Evolutionary conservation across 2,797 vertebrate species (phyloP).

Genomic region (Peromyscus melanophrys): DNA sequence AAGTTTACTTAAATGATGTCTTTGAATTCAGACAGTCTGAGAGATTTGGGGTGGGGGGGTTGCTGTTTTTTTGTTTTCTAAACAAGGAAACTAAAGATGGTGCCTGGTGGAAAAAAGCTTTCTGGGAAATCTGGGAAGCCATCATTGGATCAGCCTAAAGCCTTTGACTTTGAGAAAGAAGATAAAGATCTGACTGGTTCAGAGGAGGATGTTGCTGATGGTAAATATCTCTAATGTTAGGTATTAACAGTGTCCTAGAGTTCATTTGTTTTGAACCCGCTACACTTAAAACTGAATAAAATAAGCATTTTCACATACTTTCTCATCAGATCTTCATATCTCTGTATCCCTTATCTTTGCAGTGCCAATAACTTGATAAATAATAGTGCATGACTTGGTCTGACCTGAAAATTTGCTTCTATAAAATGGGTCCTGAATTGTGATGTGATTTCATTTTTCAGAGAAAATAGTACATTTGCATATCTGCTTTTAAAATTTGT

Average conservation of each 20-base stretch:
- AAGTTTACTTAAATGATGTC: neutral
- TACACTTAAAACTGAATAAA: slow-evolving; percentile 24
- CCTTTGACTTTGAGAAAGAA: slow-evolving; percentile 85
- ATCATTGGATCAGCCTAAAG: slow-evolving; percentile 76
- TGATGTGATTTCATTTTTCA: slow-evolving; percentile 37
- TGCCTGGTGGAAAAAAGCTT: slow-evolving; percentile 87
- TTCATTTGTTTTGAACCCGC: neutral
- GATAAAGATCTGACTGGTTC: slow-evolving; percentile 87
- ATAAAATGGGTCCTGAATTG: neutral
- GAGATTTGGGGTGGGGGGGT: neutral
- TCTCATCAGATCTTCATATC: neutral
- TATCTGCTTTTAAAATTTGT: slow-evolving; percentile 51
- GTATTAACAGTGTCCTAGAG: neutral
- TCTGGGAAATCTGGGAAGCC: slow-evolving; percentile 85
- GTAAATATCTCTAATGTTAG: slow-evolving; percentile 75
- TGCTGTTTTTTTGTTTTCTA: slow-evolving; percentile 41
- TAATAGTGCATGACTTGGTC: neutral
- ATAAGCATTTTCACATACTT: slow-evolving; percentile 23
- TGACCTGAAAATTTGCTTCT: slow-evolving; percentile 7
- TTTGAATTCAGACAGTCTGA: slow-evolving; percentile 40
- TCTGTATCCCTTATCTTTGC: neutral
- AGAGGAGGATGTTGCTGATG: slow-evolving; percentile 88
- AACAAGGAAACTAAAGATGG: slow-evolving; percentile 85
- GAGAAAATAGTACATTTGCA: slow-evolving; percentile 6
- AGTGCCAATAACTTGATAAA: slow-evolving; percentile 4